Evolutionary conservation across 1,140 invertebrate species (phyloP).

Genomic region (Paraescarpia echinospica): DNA sequence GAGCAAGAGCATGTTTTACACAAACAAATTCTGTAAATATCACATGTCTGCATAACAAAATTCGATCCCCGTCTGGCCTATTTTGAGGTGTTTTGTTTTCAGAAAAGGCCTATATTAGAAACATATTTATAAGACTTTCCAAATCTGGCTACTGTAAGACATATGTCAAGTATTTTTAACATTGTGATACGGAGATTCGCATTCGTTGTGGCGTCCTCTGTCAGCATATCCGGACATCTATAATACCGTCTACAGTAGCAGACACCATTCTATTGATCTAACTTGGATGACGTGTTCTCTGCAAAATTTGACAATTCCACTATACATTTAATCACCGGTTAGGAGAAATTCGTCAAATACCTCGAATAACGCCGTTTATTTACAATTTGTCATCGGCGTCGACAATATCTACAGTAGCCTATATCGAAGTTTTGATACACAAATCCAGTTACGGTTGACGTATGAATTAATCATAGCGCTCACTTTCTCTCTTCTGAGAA

Average conservation of each 20-base stretch:
- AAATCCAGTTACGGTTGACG: background rate
- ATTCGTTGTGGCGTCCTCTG: background rate
- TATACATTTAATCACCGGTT: background rate
- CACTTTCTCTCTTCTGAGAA: background rate
- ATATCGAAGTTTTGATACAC: background rate
- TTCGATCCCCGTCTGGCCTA: background rate
- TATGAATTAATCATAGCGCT: background rate
- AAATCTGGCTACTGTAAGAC: background rate
- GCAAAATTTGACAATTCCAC: background rate
- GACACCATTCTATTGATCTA: background rate
- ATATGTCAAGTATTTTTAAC: background rate
- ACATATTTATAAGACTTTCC: background rate
- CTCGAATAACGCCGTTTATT: background rate
- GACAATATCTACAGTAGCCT: background rate
- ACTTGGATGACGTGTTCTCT: background rate
- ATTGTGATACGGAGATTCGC: background rate
- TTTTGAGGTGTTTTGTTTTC: background rate
- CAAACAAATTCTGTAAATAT: background rate
- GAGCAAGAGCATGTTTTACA: too few relatives aligned
- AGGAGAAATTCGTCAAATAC: background rate
- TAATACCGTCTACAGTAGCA: background rate
- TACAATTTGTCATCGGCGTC: background rate
- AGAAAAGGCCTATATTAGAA: background rate
- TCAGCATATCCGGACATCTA: too few relatives aligned
- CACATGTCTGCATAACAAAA: background rate